Conservation (phyloP, 2,888 invertebrate species). For the Drosophila suboccidentalis region DNA sequence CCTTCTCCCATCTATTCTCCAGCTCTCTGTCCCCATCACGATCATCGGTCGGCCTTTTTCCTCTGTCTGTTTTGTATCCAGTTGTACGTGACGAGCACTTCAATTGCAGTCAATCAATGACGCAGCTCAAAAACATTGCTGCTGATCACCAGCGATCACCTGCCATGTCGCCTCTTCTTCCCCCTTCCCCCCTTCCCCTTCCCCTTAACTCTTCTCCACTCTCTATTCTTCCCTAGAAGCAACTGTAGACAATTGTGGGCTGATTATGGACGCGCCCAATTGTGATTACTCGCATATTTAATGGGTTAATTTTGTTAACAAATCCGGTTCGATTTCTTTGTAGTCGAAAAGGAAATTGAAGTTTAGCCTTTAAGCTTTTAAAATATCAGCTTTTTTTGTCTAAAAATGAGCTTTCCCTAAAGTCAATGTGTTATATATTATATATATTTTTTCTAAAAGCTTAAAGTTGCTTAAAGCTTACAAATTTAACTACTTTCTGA, state of each 20-base stretch:
- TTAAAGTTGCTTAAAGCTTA: neutral
- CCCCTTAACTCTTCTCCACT: neutral
- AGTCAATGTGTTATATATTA: too few relatives aligned
- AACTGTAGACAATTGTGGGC: constrained; percentile 42
- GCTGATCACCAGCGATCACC: constrained; percentile 57
- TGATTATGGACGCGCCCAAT: constrained; percentile 61
- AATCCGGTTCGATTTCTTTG: constrained; percentile 28
- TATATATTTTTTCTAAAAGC: too few relatives aligned
- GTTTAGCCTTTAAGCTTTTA: neutral
- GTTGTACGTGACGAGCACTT: constrained; percentile 71
- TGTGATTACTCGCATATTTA: constrained; percentile 59
- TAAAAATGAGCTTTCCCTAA: neutral
- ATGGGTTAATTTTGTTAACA: constrained; percentile 31
- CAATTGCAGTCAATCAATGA: constrained; percentile 70
- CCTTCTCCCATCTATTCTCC: neutral
- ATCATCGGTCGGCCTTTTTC: constrained; percentile 25
- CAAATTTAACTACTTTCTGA: neutral
- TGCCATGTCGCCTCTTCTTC: constrained; percentile 20
- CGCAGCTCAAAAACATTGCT: constrained; percentile 40
- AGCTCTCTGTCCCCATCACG: constrained; percentile 5
- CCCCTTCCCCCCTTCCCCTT: neutral
- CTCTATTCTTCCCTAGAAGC: constrained; percentile 2
- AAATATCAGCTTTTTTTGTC: neutral
- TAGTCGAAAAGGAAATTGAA: neutral
- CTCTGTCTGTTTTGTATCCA: constrained; percentile 19